Evolutionary conservation across 1,140 invertebrate species (phyloP).

Genomic region (Steinernema feltiae): DNA sequence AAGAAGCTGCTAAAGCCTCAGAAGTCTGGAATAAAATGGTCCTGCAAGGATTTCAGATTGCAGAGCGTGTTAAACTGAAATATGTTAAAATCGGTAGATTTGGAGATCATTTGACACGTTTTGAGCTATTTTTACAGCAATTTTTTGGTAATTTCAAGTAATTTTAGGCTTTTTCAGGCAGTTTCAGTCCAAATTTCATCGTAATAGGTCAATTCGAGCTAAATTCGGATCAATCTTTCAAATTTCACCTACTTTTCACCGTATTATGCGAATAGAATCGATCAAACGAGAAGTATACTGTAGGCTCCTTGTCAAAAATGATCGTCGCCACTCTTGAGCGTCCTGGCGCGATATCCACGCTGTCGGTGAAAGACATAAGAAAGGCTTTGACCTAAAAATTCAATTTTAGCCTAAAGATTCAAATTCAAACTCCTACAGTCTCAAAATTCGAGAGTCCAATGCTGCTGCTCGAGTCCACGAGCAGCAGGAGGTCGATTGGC

Average conservation of each 20-base stretch:
- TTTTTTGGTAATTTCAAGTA: too few relatives aligned
- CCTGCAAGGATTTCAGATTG: too few relatives aligned
- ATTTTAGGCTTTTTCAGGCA: too few relatives aligned
- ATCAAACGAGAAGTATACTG: constrained; percentile 48
- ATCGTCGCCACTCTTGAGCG: constrained; percentile 42
- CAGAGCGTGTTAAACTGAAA: too few relatives aligned
- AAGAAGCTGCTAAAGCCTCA: too few relatives aligned
- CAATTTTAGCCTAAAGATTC: neutral
- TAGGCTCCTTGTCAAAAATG: constrained; percentile 45
- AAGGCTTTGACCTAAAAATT: constrained; percentile 38
- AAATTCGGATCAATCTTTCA: too few relatives aligned
- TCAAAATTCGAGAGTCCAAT: constrained; percentile 42
- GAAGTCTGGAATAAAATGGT: too few relatives aligned
- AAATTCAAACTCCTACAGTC: constrained; percentile 14
- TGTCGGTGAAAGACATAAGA: constrained; percentile 33
- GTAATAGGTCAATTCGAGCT: too few relatives aligned
- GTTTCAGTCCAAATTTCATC: too few relatives aligned
- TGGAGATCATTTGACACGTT: too few relatives aligned
- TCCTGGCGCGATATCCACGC: constrained; percentile 49
- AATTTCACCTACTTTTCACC: constrained; percentile 40
- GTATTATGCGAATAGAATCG: constrained; percentile 35
- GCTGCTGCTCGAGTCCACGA: constrained; percentile 41
- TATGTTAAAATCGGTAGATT: too few relatives aligned
- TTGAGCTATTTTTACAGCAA: too few relatives aligned
- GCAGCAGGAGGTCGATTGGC: constrained; percentile 44